A percentile compares a stretch with the other conserved stretches of the same genome.
Evolutionary conservation across 2,888 invertebrate genomes (phyloP).

Genomic region (Lepeophtheirus nordmannii): DNA sequence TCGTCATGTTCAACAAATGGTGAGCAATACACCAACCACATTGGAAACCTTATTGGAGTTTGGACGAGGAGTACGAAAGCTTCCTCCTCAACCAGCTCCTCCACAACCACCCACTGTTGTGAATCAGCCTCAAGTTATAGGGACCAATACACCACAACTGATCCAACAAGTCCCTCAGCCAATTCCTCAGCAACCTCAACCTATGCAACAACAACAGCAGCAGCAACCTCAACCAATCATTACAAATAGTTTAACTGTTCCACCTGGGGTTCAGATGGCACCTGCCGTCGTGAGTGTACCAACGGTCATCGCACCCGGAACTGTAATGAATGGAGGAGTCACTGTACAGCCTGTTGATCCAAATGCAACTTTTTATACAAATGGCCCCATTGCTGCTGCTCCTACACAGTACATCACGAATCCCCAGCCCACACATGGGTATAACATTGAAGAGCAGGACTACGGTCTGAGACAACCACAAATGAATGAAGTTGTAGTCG

Average conservation of each 20-base stretch:
- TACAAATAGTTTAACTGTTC: not conserved
- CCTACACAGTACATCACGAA: not conserved
- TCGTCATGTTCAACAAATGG: not conserved
- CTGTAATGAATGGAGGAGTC: not conserved
- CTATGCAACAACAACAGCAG: not conserved
- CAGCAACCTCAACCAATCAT: not conserved
- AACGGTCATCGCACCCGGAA: not conserved
- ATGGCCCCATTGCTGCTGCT: not conserved
- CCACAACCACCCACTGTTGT: not conserved
- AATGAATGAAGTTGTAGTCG: not conserved
- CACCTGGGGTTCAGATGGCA: not conserved
- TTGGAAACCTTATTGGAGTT: constrained; percentile 17
- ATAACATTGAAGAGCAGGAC: not conserved
- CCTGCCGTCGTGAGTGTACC: not conserved
- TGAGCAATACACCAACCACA: not conserved
- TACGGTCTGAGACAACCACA: not conserved
- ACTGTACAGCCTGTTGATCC: not conserved
- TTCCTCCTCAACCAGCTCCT: constrained; percentile 7
- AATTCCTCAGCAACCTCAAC: not conserved
- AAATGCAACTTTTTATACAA: not conserved
- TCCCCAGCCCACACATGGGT: not conserved
- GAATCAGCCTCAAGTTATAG: not conserved
- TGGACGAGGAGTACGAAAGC: constrained; percentile 17
- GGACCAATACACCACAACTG: not conserved
- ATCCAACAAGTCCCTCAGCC: not conserved